A percentile compares a stretch with the other conserved stretches of the same genome.
Evolutionary conservation across 2,113 vertebrate genomes (phyloP).

Genomic region (Protobothrops mucrosquamatus): DNA sequence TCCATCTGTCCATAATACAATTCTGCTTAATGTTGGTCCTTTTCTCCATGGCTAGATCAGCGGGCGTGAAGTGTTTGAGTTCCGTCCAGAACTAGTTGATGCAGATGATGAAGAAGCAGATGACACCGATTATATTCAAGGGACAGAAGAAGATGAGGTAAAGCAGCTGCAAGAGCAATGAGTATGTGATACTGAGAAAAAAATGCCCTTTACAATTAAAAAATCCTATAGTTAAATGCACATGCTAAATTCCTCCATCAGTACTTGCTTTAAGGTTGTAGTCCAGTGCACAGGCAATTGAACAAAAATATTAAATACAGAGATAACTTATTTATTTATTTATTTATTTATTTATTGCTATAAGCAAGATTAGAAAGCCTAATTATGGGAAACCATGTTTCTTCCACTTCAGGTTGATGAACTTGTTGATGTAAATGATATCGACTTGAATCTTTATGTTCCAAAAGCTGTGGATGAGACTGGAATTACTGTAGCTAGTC

Average conservation of each 20-base stretch:
- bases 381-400: neutral
- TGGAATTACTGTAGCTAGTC: conserved; percentile 90
- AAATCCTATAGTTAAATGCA: neutral
- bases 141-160: conserved; percentile 72
- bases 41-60: conserved; percentile 77
- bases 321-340: too few relatives aligned
- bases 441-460: conserved; percentile 88
- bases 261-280: neutral
- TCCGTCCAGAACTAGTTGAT: conserved; percentile 90
- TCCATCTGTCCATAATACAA: neutral
- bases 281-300: neutral
- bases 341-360: neutral
- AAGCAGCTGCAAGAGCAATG: conserved; percentile 3
- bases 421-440: conserved; percentile 77
- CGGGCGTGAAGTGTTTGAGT: conserved; percentile 95
- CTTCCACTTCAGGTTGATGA: conserved; percentile 70
- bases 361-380: neutral
- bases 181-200: neutral
- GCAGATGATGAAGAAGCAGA: conserved; percentile 94
- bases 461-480: conserved; percentile 92
- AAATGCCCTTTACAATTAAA: neutral
- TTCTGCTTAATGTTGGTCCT: neutral
- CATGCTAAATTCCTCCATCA: neutral
- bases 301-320: neutral
- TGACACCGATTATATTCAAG: conserved; percentile 79